A percentile compares a stretch with the other conserved stretches of the same genome.
Conservation (phyloP, 2,113 vertebrate genomes). For the Trichomycterus rosablanca region DNA sequence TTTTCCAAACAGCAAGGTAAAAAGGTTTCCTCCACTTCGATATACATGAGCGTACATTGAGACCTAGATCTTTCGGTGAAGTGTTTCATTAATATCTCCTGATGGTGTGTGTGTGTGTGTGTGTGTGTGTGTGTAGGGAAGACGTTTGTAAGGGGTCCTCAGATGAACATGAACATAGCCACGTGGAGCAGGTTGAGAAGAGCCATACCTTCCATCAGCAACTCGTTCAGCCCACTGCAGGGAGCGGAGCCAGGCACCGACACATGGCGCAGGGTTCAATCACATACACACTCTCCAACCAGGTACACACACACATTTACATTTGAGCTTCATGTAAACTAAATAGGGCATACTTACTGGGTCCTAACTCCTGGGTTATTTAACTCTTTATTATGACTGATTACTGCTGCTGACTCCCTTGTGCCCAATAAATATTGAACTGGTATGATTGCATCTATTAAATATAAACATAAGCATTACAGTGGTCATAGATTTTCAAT, state of each 20-base stretch:
- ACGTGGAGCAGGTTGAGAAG: slow-evolving; percentile 94
- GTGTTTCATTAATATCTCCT: too few species aligned
- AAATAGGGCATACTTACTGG: too few species aligned
- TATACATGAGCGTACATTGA: too few species aligned
- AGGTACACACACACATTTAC: slow-evolving; percentile 2
- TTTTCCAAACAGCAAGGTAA: slow-evolving; percentile 98
- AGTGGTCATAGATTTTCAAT: too few species aligned
- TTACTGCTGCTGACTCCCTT: too few species aligned
- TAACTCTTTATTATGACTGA: too few species aligned
- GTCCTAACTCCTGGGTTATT: too few species aligned
- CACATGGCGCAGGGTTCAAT: slow-evolving; percentile 58
- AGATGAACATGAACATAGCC: slow-evolving; percentile 99
- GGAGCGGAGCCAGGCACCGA: slow-evolving; percentile 65
- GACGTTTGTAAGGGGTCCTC: slow-evolving; percentile 93
- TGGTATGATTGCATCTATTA: too few species aligned
- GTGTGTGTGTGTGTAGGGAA: slow-evolving; percentile 71
- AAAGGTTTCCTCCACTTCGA: background rate
- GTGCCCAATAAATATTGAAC: too few species aligned
- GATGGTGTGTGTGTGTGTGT: slow-evolving; percentile 17
- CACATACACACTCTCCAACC: slow-evolving; percentile 54
- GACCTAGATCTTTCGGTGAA: too few species aligned
- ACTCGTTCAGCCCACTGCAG: slow-evolving; percentile 89
- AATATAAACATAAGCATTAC: too few species aligned
- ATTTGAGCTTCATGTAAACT: background rate
- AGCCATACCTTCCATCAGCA: slow-evolving; percentile 93